Base-by-base conservation (phyloP, 2,113 vertebrate genomes). In the Acrocephalus arundinaceus region DNA sequence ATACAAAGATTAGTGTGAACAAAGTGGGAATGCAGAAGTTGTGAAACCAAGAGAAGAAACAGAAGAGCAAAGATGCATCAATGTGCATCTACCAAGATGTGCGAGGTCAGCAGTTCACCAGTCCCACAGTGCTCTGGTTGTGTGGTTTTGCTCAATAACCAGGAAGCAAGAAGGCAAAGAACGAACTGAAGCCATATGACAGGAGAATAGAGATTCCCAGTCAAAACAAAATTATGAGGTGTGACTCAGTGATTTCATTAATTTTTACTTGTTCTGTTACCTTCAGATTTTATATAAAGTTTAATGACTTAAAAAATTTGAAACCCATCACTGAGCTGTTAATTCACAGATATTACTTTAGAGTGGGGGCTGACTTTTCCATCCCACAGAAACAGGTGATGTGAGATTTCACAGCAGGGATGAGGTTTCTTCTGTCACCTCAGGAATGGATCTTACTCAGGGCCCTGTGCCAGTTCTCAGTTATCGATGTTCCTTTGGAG, bases 11-110 rank as follows among this genome's bases (percentile, higher is more conserved):
- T 70, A 66, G 43, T 31, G 43, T 59, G 86, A 92, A 86, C 39
- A 49, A 71, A 91, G 57, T 12, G 67, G 80, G 76, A 55, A 86
- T 71, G 51, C 51, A 89, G 55, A 51, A 71, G 16, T 1, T 17
- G 10, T 75, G 80, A 94, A 95, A 96, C 84, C 61, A 48, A 0
- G 5, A 93, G 86, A 92, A 87, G 80, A 85, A 95, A 78, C 30
- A 84, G 85, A 65, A 93, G 77, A 90, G 39, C 55, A 71, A 81
- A 94, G 80, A 19, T 74, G n/a, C 57, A 59, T 86, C 55, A 71
- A 67, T 30, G 55, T 80, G 43, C 48, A 81, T 20, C 68, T 63
- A 55, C 57, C 18, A 17, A 80, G 25, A 19, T n/a, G 35, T 3
- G 3, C 55, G 21, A 88, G 79, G 67, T 95, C 88, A 92, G 43